phyloP scores from a whole-genome alignment of 2,888 invertebrate species.

The Lycocerus yunnanus region DNA sequence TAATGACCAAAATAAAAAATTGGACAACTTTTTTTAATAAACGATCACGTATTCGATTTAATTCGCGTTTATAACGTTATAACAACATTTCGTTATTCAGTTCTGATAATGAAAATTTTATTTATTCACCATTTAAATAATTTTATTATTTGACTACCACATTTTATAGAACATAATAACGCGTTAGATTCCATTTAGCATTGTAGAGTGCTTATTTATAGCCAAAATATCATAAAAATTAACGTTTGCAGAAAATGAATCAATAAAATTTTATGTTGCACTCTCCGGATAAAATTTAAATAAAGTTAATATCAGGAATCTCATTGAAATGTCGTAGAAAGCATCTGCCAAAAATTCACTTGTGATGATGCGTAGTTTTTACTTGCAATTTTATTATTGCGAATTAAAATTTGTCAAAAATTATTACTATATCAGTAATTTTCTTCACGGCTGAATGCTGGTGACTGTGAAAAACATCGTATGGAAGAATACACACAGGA shows the following conservation, averaged over 20 bases:
- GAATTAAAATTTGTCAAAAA: background rate
- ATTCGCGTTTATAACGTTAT: background rate
- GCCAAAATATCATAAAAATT: background rate
- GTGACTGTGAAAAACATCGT: background rate
- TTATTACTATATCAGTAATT: background rate
- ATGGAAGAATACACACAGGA: background rate
- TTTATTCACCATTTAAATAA: background rate
- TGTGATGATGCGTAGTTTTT: background rate
- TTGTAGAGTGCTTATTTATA: background rate
- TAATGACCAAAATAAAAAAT: slow-evolving; percentile 31
- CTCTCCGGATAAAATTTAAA: background rate
- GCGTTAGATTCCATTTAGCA: background rate
- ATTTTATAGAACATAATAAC: background rate
- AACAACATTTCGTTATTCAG: background rate
- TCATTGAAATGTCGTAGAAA: background rate
- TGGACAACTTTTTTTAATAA: slow-evolving; percentile 29
- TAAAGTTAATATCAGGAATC: background rate
- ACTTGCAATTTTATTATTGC: background rate
- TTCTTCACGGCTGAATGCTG: background rate
- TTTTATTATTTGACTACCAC: slow-evolving; percentile 1
- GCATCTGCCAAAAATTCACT: background rate
- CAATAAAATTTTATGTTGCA: background rate
- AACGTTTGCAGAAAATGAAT: background rate
- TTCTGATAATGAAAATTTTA: background rate
- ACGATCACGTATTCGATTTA: background rate